A percentile compares a stretch with the other conserved stretches of the same genome.
These are phyloP conservation scores for Rhopalosiphum maidis DNA, from an alignment of 1,140 invertebrate species.

Conservation along the genomic window DNA sequence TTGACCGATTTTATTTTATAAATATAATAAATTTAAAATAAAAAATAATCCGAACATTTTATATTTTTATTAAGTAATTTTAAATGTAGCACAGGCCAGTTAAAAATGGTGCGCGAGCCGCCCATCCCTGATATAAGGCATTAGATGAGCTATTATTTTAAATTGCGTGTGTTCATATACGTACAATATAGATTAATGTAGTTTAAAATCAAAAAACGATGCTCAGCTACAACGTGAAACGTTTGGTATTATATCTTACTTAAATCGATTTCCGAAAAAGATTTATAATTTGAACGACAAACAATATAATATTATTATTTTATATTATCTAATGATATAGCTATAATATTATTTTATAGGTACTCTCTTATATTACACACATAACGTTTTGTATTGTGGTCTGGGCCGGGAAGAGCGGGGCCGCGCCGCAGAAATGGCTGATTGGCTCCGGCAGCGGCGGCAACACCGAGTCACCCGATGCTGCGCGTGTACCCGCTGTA, in stretches of 20 bases:
- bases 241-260: neutral
- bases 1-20: too few species aligned
- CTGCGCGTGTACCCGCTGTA: neutral
- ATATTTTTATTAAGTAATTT: too few species aligned
- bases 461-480: slow-evolving; percentile 15
- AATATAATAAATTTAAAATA: too few species aligned
- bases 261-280: neutral
- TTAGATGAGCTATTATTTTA: too few species aligned
- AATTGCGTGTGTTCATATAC: too few species aligned
- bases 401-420: neutral
- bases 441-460: slow-evolving; percentile 39
- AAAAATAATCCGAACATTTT: too few species aligned
- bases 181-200: neutral
- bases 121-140: too few species aligned
- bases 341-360: neutral
- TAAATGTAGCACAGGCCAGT: too few species aligned
- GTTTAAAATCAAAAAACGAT: neutral
- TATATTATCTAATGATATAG: neutral
- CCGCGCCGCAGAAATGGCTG: slow-evolving; percentile 30
- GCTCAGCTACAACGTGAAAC: neutral
- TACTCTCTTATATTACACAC: neutral
- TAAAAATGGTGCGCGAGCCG: too few species aligned
- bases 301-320: neutral
- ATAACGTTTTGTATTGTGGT: neutral
- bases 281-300: neutral